Evolutionary conservation across 2,888 invertebrate genomes (phyloP), one percentile per base, ranked within the genome.

Genomic region (Leptinotarsa haldemani): DNA sequence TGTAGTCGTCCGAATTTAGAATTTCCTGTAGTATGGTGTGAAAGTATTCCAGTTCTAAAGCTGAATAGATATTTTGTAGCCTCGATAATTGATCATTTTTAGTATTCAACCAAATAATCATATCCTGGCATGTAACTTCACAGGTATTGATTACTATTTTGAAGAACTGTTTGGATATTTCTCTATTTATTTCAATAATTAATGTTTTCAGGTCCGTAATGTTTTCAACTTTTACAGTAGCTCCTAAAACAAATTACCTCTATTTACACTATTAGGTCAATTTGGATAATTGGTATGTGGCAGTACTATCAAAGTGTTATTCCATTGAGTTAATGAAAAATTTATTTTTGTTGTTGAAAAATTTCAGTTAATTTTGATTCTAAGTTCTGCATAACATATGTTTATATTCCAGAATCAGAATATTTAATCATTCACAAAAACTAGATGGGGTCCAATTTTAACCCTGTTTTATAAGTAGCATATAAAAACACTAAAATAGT

Each of bases 1-100:
- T 80, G 69, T 84, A 82, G 16, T 83, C 79, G 46, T 81, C 83
- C 4, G 80, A 77, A 40, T 73, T 74, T 4, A 86, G 58, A 76
- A 86, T 82, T 81, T 85, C 84, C 65, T 84, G 80, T 46, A 86
- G 56, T 66, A 86, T 80, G 15, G 77, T 77, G 76, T 85, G 84
- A 71, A 86, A 86, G 78, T 85, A 86, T 77, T 86, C 84, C 22
- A 85, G 70, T 73, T 86, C 84, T 50, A 80, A 50, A 20, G 80
- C 65, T 16, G 80, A 80, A 77, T 81, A 85, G 5, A 73, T 74
- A 64, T 76, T 78, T 77, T 86, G 86, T 30, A 82, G 67, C 73
- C 80, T 83, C 25, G 82, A 82, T 56, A 86, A 78, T 25, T 82
- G 76, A 80, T 86, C 86, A 76, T 83, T 83, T 73, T 83, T 84